Conservation (phyloP, 2,113 vertebrate genomes). For the Rhinoderma darwinii region DNA sequence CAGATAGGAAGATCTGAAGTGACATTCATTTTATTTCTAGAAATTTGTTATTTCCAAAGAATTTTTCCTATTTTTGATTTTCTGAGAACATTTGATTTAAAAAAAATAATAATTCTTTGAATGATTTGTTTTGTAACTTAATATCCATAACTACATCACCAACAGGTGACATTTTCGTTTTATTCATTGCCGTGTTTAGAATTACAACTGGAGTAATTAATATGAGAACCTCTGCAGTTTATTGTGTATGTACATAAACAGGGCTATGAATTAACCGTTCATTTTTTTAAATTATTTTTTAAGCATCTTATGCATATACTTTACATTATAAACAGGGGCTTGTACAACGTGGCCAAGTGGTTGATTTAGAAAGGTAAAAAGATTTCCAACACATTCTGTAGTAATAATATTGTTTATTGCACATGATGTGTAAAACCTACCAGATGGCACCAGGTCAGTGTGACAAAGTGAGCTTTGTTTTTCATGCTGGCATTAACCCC, state of each 20-base stretch:
- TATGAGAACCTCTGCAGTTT: not conserved
- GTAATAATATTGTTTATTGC: conserved; percentile 32
- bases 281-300: too few species aligned
- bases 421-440: conserved; percentile 44
- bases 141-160: not conserved
- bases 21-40: not conserved
- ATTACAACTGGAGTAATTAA: not conserved
- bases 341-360: not conserved
- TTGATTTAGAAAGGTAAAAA: conserved; percentile 16
- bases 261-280: not conserved
- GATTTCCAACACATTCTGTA: conserved; percentile 24
- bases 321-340: not conserved
- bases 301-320: not conserved
- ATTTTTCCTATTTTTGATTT: not conserved
- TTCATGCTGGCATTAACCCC: conserved; percentile 42
- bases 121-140: not conserved
- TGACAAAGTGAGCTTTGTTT: conserved; percentile 55
- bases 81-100: not conserved
- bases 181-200: not conserved
- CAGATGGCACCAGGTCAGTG: conserved; percentile 57
- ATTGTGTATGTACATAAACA: not conserved
- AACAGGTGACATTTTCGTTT: not conserved
- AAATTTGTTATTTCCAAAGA: not conserved
- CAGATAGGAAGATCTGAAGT: not conserved
- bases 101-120: not conserved